Percentiles rank a stretch among this genome's conserved stretches.
phyloP scores from a whole-genome alignment of 1,140 invertebrate species.

The Diprion similis region DNA sequence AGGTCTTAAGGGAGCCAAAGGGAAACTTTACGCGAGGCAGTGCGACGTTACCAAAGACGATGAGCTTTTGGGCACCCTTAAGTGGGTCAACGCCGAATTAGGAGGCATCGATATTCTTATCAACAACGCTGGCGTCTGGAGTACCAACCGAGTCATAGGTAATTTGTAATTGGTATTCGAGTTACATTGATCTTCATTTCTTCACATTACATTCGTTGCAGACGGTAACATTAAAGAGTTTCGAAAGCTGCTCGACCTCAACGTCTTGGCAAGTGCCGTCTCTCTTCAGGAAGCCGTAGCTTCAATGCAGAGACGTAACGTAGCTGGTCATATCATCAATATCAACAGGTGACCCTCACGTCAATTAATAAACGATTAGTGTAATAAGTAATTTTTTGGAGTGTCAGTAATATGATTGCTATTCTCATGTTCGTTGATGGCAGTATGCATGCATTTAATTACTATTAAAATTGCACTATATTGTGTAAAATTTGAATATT shows the following conservation, averaged over 20 bases:
- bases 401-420: no score
- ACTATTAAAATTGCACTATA: no score
- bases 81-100: conserved; percentile 66
- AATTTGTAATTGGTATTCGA: neutral
- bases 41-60: conserved; percentile 68
- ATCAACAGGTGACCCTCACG: conserved; percentile 68
- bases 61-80: conserved; percentile 72
- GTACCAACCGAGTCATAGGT: conserved; percentile 45
- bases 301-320: conserved; percentile 52
- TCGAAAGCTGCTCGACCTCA: conserved; percentile 68
- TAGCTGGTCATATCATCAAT: conserved; percentile 65
- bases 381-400: no score
- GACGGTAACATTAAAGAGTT: conserved; percentile 59
- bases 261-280: conserved; percentile 67
- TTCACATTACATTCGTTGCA: conserved; percentile 40
- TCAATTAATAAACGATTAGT: no score
- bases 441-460: no score
- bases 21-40: conserved; percentile 44
- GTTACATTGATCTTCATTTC: neutral
- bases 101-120: conserved; percentile 74
- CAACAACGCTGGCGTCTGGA: conserved; percentile 74
- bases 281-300: conserved; percentile 60
- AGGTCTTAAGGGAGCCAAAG: conserved; percentile 34
- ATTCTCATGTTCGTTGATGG: no score
- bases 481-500: no score